A percentile compares a stretch with the other conserved stretches of the same genome.
phyloP scores from a whole-genome alignment of 2,113 vertebrate species.

The Pipra filicauda region DNA sequence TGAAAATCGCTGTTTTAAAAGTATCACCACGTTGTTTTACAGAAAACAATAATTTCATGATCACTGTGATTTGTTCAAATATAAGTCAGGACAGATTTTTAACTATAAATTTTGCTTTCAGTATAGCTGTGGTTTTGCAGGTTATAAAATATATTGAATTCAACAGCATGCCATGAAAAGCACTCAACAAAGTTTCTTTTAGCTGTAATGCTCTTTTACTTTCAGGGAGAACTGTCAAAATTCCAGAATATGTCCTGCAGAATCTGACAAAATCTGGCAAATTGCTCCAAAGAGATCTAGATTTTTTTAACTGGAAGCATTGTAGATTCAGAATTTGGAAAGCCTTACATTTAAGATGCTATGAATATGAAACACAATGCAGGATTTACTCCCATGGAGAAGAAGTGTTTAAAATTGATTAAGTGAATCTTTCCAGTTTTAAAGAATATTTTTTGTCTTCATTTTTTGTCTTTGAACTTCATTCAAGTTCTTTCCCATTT shows the following conservation, averaged over 20 bases:
- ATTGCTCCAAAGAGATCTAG: not conserved
- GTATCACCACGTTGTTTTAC: not conserved
- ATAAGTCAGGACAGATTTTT: not conserved
- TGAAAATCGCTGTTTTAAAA: not conserved
- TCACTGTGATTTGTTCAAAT: not conserved
- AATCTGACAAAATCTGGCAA: constrained; percentile 7
- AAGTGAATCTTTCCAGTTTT: not conserved
- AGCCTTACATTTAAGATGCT: not conserved
- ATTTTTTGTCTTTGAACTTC: no score
- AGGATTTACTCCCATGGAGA: not conserved
- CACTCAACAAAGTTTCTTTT: not conserved
- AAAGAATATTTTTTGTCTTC: not conserved
- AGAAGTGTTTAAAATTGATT: constrained; percentile 21
- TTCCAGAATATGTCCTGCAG: not conserved
- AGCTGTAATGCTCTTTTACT: not conserved
- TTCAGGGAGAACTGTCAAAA: not conserved
- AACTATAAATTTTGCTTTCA: not conserved
- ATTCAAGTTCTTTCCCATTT: not conserved
- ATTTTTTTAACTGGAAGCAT: not conserved
- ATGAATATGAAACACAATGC: not conserved
- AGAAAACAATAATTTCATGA: not conserved
- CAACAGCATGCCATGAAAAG: not conserved
- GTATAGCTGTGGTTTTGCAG: not conserved
- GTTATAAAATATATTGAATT: not conserved
- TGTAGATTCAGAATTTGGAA: not conserved